Evolutionary conservation across 2,113 vertebrate genomes (phyloP).

Genomic region (Oriolus oriolus): DNA sequence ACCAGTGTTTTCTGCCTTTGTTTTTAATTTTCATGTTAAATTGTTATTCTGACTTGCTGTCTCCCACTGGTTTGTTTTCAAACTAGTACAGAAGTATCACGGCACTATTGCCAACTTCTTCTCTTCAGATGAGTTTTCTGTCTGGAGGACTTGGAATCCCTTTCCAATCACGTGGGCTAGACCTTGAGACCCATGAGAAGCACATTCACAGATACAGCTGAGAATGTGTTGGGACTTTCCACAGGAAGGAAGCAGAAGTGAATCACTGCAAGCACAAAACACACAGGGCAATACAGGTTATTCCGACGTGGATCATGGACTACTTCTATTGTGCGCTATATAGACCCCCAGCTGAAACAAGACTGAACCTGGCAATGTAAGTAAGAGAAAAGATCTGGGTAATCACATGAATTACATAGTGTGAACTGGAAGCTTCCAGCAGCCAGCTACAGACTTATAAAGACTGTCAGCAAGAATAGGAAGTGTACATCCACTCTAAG

Average conservation of each 20-base stretch:
- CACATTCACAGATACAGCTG: not conserved
- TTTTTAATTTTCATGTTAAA: too few species aligned
- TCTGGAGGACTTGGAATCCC: not conserved
- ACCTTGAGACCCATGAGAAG: not conserved
- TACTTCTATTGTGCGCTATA: not conserved
- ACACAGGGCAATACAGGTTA: not conserved
- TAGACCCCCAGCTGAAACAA: not conserved
- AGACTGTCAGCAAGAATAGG: not conserved
- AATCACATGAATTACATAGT: not conserved
- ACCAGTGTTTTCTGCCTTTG: too few species aligned
- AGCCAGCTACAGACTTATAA: not conserved
- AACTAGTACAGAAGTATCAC: too few species aligned
- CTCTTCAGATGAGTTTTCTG: not conserved
- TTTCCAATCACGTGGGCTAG: not conserved
- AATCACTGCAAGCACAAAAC: not conserved
- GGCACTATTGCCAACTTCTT: not conserved
- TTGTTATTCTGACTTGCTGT: too few species aligned
- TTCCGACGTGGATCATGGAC: not conserved
- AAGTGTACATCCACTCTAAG: not conserved
- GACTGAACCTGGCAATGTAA: not conserved
- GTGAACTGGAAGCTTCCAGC: not conserved
- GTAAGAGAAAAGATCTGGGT: not conserved
- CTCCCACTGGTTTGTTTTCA: too few species aligned
- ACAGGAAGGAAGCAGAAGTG: not conserved
- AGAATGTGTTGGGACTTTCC: not conserved